phyloP scores from a whole-genome alignment of 1,140 invertebrate species.

The Drosophila bifasciata region DNA sequence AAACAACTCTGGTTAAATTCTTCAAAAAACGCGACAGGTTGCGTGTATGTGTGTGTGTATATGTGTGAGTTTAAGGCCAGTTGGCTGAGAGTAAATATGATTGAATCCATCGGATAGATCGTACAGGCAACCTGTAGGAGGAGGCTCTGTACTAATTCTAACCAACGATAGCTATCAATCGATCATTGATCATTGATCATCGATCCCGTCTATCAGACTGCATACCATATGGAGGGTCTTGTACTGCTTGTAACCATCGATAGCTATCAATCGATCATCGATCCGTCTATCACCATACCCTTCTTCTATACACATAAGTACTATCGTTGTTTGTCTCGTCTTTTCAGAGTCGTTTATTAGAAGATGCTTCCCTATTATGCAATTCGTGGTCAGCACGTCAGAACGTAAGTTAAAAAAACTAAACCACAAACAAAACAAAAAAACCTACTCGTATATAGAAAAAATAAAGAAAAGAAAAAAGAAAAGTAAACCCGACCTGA shows the following conservation, averaged over 20 bases:
- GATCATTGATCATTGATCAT: no score
- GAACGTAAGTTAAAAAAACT: conserved; percentile 88
- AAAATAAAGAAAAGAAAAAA: conserved; percentile 3
- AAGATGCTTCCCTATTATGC: conserved; percentile 94
- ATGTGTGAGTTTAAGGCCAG: conserved; percentile 28
- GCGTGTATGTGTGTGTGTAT: no score
- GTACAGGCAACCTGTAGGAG: no score
- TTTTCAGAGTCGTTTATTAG: conserved; percentile 92
- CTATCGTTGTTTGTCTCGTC: conserved; percentile 78
- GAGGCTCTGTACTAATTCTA: background rate
- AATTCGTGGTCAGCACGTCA: conserved; percentile 94
- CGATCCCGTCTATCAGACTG: background rate
- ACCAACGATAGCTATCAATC: background rate
- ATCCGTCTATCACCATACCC: background rate
- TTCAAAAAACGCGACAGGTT: background rate
- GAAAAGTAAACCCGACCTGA: conserved; percentile 27
- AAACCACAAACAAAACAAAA: conserved; percentile 9
- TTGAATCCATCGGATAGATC: no score
- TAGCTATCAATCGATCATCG: no score
- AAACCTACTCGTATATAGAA: background rate
- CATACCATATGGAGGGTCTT: no score
- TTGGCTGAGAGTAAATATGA: no score
- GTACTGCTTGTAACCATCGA: conserved; percentile 1
- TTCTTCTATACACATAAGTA: conserved; percentile 62
- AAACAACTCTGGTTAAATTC: conserved; percentile 32